phyloP scores from a whole-genome alignment of 2,797 vertebrate genomes.

The Lepilemur septentrionalis region DNA sequence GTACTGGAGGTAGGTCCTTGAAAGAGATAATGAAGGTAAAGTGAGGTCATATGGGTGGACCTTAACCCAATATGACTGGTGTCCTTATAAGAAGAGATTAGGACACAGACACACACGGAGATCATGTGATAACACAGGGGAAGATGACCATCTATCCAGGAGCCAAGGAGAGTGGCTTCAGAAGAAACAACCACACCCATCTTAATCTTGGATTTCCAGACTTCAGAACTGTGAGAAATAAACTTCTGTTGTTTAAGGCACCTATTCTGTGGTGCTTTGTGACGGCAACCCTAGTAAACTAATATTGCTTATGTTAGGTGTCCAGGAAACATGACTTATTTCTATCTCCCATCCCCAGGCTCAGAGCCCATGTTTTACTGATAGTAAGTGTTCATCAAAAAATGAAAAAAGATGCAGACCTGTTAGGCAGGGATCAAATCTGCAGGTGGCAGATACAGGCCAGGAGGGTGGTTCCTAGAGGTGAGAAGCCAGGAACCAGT shows the following conservation, averaged over 20 bases:
- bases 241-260: background rate
- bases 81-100: background rate
- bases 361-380: background rate
- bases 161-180: background rate
- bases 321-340: background rate
- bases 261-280: background rate
- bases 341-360: background rate
- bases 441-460: no score
- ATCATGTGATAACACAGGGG: background rate
- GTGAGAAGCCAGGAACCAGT: no score
- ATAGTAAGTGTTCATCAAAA: background rate
- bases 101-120: background rate
- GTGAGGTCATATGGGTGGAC: background rate
- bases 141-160: background rate
- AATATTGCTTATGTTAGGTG: accelerated
- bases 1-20: background rate
- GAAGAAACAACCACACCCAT: background rate
- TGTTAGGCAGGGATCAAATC: no score
- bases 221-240: background rate
- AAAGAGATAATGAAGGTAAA: background rate
- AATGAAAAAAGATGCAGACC: background rate
- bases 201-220: background rate
- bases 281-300: accelerated
- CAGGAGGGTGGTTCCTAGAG: no score
- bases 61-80: background rate